A percentile compares a stretch with the other conserved stretches of the same genome.
Evolutionary conservation across 2,113 vertebrate genomes (phyloP).

Genomic region (Tiliqua scincoides): DNA sequence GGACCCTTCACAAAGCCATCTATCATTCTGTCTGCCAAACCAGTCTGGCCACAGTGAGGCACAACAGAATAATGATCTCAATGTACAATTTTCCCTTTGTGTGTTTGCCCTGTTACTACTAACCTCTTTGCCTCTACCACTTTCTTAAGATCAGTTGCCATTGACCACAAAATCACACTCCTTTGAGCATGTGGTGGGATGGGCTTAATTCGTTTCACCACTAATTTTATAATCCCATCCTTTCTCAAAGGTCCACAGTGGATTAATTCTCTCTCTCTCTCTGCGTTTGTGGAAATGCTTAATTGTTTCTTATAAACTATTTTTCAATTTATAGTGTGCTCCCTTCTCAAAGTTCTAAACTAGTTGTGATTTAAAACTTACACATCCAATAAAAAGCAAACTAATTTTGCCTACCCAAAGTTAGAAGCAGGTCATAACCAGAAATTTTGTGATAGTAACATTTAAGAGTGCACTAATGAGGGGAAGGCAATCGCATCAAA

Average conservation of each 20-base stretch:
- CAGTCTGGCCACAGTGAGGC: constrained; percentile 88
- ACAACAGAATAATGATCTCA: constrained; percentile 81
- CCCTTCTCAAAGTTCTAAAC: neutral
- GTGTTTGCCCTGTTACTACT: constrained; percentile 80
- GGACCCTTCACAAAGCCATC: constrained; percentile 99
- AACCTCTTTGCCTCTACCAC: constrained; percentile 83
- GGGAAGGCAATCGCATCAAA: neutral
- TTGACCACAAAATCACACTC: constrained; percentile 77
- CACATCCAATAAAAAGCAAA: neutral
- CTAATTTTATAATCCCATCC: neutral
- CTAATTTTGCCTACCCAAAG: neutral
- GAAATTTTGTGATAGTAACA: neutral
- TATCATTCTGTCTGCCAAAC: constrained; percentile 97
- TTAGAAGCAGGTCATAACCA: neutral
- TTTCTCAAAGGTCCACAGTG: neutral
- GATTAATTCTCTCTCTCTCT: neutral
- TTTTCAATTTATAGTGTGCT: neutral
- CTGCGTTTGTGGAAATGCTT: neutral
- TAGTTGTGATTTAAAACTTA: neutral
- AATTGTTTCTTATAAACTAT: neutral
- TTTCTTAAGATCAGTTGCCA: constrained; percentile 84
- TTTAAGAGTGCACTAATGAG: neutral
- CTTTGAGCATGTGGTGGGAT: neutral
- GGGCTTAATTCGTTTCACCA: neutral
- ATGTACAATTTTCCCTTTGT: constrained; percentile 90